Percentiles rank a stretch among this genome's conserved stretches.
phyloP scores from a whole-genome alignment of 92 coral and sea anemone species.

The Hydrozoanthus gracilis region DNA sequence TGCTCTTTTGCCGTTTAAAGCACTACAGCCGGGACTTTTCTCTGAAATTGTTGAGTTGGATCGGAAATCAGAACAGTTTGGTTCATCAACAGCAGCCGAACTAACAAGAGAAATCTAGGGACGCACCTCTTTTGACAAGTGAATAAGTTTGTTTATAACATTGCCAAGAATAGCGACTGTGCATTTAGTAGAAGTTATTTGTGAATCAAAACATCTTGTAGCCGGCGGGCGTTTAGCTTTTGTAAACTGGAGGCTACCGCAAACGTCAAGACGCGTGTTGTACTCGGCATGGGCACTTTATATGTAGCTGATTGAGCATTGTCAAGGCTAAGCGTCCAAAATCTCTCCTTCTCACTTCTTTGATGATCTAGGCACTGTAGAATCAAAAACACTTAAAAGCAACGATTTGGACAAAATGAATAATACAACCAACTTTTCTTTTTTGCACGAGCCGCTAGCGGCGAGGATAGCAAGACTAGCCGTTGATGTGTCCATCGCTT shows the following conservation, averaged over 20 bases:
- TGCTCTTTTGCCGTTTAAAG: neutral
- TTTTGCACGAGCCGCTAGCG: slow-evolving; percentile 14
- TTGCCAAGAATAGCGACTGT: neutral
- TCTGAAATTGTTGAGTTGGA: neutral
- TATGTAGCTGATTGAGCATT: too few relatives aligned
- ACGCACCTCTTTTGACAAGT: neutral
- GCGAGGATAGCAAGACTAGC: neutral
- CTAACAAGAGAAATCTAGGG: neutral
- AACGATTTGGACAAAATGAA: neutral
- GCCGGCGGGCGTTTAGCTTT: slow-evolving; percentile 2
- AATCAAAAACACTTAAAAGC: neutral
- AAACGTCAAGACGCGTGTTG: neutral
- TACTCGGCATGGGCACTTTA: too few relatives aligned
- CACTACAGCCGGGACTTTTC: neutral
- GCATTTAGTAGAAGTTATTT: slow-evolving; percentile 2
- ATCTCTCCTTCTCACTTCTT: neutral
- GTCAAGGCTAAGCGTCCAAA: too few relatives aligned
- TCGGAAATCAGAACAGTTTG: neutral
- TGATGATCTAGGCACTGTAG: neutral
- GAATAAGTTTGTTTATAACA: neutral
- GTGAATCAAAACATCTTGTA: neutral
- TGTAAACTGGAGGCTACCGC: slow-evolving; percentile 2
- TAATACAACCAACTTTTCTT: slow-evolving; percentile 13
- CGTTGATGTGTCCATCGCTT: slow-evolving; percentile 28
- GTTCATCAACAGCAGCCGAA: neutral